Evolutionary conservation across 1,140 invertebrate species (phyloP).

Genomic region (Drosophila sucinea): DNA sequence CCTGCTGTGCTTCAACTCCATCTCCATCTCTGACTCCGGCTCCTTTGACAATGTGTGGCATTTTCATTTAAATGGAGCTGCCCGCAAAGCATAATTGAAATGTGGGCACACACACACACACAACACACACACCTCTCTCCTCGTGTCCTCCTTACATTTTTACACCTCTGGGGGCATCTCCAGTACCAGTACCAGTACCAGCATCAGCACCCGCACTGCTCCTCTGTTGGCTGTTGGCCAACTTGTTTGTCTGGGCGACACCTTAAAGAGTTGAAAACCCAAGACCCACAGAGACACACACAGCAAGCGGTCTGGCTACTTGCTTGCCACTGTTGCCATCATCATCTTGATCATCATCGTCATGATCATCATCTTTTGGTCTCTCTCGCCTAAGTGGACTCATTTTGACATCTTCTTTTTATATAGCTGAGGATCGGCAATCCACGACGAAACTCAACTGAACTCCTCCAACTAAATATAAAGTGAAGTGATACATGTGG

Average conservation of each 20-base stretch:
- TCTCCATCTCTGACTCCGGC: not conserved
- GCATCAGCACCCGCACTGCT: not conserved
- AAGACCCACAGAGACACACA: constrained; percentile 37
- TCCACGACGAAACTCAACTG: constrained; percentile 22
- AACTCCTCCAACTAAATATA: not conserved
- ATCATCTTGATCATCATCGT: constrained; percentile 34
- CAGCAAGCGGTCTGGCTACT: constrained; percentile 70
- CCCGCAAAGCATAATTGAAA: constrained; percentile 77
- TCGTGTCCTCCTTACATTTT: not conserved
- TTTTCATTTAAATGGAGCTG: constrained; percentile 77
- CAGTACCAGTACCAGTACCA: no score
- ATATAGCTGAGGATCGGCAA: constrained; percentile 27
- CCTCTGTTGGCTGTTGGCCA: constrained; percentile 1
- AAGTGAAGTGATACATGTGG: constrained; percentile 68
- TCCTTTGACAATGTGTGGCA: constrained; percentile 71
- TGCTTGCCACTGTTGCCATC: constrained; percentile 34
- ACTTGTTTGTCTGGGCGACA: constrained; percentile 79
- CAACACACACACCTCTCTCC: not conserved
- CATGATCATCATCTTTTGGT: constrained; percentile 48
- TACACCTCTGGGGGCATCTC: constrained; percentile 9
- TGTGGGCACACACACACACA: constrained; percentile 41
- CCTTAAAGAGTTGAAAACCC: constrained; percentile 68
- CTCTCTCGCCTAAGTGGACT: constrained; percentile 76
- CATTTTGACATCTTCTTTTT: constrained; percentile 73
- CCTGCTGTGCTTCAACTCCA: constrained; percentile 9